Evolutionary conservation across 2,797 vertebrate genomes (phyloP).

Genomic region (Iguana delicatissima): DNA sequence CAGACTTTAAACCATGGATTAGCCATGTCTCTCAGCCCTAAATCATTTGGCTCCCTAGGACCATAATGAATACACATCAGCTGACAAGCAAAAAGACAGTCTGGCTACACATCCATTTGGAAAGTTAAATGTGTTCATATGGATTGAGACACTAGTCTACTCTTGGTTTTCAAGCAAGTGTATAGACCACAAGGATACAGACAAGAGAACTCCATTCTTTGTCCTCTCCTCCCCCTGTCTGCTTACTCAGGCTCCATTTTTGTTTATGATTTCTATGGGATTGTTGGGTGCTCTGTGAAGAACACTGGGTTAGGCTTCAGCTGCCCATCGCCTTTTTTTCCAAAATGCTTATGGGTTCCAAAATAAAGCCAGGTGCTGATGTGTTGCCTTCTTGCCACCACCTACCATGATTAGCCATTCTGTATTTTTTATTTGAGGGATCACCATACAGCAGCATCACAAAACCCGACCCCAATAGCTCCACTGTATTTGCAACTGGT

Average conservation of each 20-base stretch:
- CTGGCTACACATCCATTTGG: background rate
- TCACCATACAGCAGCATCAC: background rate
- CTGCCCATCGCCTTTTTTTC: background rate
- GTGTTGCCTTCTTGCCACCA: background rate
- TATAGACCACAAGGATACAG: background rate
- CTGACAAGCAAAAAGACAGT: conserved; percentile 33
- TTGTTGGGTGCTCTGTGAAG: background rate
- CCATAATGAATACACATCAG: conserved; percentile 21
- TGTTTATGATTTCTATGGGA: background rate
- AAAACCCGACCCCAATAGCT: background rate
- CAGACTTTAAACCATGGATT: conserved; percentile 11
- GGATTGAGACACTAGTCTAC: background rate
- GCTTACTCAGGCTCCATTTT: background rate
- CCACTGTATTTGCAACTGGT: background rate
- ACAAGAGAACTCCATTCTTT: background rate
- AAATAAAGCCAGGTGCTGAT: background rate
- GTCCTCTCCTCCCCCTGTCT: background rate
- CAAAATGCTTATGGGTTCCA: too few relatives aligned
- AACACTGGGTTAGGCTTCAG: background rate
- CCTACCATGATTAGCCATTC: background rate
- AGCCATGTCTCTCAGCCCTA: conserved; percentile 9
- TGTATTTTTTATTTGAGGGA: background rate
- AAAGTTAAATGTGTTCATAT: background rate
- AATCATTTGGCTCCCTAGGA: conserved; percentile 31
- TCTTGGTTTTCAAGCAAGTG: conserved; percentile 1